Evolutionary conservation across 2,797 vertebrate species (phyloP), one percentile per base, ranked within the genome.

Genomic region (Cyclura pinguis): DNA sequence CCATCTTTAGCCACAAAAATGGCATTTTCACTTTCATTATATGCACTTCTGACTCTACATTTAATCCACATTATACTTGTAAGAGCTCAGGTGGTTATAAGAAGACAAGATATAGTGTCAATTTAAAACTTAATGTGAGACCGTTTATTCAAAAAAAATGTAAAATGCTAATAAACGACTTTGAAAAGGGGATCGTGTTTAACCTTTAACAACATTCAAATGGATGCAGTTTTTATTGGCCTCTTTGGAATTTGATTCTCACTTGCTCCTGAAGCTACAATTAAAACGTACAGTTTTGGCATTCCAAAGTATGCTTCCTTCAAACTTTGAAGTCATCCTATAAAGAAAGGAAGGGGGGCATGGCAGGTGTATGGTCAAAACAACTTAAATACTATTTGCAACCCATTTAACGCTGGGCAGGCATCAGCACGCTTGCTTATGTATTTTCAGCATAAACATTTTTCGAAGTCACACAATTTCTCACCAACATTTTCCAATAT

Each of bases 101-200:
- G 0, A 94, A 93, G 50, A 84, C 74, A 96, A 92, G 94, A 59
- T 84, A 77, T 83, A 90, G 77, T 4, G 50, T 91, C 95, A 95
- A 87, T 95, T 96, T 91, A 94, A 86, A 52, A 94, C 88, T 91
- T 94, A 93, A 94, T 96, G 95, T 88, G 95, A 96, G 83, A 9
- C 72, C 2, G 59, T 93, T 96, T 95, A 95, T 89, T 4, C 16
- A 59, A 52, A 16, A 91, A 96, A 77, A 89, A 93, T 81, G 72
- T 74, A 80, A 94, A 93, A 84, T 27, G 91, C 80, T 89, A 92
- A 91, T 57, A 90, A 76, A 80, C 87, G 10, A 38, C 92, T 87
- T 83, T 90, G 73, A 38, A 78, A 95, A 89, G 88, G 50, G 35
- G 42, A 62, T 96, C 62, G 69, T 55, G 95, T 96, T 93, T 96